Conservation (phyloP, 1,140 invertebrate species). For the Lysiphlebus fabarum region DNA sequence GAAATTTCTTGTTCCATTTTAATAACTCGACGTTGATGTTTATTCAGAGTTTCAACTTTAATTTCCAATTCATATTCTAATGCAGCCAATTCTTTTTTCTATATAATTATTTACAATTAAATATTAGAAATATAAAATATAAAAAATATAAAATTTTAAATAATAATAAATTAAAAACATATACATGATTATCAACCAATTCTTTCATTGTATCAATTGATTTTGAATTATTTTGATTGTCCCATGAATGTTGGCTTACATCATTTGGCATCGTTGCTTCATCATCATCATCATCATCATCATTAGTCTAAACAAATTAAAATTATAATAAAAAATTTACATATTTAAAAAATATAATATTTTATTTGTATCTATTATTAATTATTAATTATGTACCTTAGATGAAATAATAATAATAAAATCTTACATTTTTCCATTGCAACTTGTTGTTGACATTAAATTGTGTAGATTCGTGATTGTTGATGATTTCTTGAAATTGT, state of each 20-base stretch:
- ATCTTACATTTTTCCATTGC: constrained; percentile 38
- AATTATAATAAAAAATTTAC: not conserved
- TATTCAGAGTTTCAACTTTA: constrained; percentile 61
- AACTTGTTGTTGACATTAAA: too few relatives aligned
- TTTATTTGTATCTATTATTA: too few relatives aligned
- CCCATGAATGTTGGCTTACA: constrained; percentile 44
- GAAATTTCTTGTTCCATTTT: constrained; percentile 63
- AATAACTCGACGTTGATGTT: constrained; percentile 61
- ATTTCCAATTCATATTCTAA: constrained; percentile 63
- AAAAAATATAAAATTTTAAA: too few relatives aligned
- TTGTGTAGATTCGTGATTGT: constrained; percentile 41
- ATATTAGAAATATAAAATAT: too few relatives aligned
- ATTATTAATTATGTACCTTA: constrained; percentile 11
- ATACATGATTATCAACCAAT: constrained; percentile 64
- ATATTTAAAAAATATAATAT: not conserved
- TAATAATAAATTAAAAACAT: constrained; percentile 29
- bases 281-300: too few relatives aligned
- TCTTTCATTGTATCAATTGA: constrained; percentile 58
- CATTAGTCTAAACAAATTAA: too few relatives aligned
- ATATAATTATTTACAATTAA: constrained; percentile 29
- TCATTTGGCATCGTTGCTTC: too few relatives aligned
- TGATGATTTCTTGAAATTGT: constrained; percentile 51
- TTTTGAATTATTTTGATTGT: constrained; percentile 54
- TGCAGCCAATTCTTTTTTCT: constrained; percentile 62
- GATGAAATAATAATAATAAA: not conserved